Evolutionary conservation across 2,113 vertebrate genomes (phyloP).

Genomic region (Odontesthes bonariensis): DNA sequence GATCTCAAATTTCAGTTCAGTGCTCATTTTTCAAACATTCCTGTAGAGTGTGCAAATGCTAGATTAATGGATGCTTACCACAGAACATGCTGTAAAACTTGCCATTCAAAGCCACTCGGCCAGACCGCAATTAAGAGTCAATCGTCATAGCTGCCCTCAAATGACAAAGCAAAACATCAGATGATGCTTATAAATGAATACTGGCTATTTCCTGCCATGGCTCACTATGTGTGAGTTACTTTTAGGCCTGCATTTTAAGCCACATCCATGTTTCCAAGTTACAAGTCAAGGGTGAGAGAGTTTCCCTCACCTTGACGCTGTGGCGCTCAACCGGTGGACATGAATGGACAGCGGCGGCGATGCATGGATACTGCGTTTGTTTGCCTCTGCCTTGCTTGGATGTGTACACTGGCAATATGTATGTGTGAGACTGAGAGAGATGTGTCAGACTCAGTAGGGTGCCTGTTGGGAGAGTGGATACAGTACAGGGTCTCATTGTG

Average conservation of each 20-base stretch:
- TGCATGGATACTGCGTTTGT: constrained; percentile 53
- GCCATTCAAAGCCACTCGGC: constrained; percentile 13
- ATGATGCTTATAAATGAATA: constrained; percentile 50
- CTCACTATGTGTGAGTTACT: constrained; percentile 39
- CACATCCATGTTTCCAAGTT: constrained; percentile 52
- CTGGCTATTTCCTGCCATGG: constrained; percentile 6
- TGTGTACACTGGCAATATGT: constrained; percentile 45
- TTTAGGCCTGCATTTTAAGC: constrained; percentile 42
- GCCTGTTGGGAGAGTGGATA: constrained; percentile 14
- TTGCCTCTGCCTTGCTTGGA: constrained; percentile 39
- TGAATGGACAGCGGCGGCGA: constrained; percentile 64
- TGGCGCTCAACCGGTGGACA: constrained; percentile 19
- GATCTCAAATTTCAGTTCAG: not conserved
- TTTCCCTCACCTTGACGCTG: constrained; percentile 51
- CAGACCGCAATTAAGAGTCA: constrained; percentile 23
- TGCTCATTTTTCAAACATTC: constrained; percentile 12
- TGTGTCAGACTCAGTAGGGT: constrained; percentile 36
- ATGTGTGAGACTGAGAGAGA: constrained; percentile 28
- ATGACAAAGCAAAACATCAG: constrained; percentile 49
- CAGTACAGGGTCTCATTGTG: constrained; percentile 59
- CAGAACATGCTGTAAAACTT: constrained; percentile 17
- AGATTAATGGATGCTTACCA: not conserved
- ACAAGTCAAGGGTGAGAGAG: constrained; percentile 64
- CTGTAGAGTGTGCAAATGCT: not conserved
- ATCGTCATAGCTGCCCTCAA: constrained; percentile 34